Evolutionary conservation across 2,113 vertebrate species (phyloP).

Genomic region (Glareola pratincola): DNA sequence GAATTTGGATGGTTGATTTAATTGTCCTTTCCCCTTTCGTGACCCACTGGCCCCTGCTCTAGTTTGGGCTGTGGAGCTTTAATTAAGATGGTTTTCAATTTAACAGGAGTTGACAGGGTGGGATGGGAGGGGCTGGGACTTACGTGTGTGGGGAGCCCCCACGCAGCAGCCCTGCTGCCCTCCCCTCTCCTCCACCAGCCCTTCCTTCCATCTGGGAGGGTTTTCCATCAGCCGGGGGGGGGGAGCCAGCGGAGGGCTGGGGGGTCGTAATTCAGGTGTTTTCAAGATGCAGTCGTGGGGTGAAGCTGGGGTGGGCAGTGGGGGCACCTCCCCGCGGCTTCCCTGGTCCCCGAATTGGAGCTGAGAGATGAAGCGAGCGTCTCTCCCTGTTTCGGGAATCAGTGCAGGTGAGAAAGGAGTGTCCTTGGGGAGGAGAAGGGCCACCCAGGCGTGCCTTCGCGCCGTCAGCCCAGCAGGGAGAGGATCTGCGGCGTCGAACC

Average conservation of each 20-base stretch:
- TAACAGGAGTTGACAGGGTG: slow-evolving; percentile 1
- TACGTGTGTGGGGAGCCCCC: not conserved
- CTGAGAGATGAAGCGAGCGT: not conserved
- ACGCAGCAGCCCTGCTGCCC: not conserved
- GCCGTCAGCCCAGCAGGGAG: accelerated
- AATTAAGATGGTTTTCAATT: slow-evolving; percentile 57
- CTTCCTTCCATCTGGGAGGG: not conserved
- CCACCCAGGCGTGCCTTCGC: accelerated
- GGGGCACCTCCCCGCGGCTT: not conserved
- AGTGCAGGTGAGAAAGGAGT: not conserved
- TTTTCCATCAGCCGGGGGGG: not conserved
- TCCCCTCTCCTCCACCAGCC: not conserved
- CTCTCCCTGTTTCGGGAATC: not conserved
- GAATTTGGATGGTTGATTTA: slow-evolving; percentile 38
- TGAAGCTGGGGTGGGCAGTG: not conserved
- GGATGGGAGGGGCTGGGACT: not conserved
- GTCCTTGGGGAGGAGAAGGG: not conserved
- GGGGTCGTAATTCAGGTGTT: not conserved
- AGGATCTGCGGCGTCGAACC: not conserved
- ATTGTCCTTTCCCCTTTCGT: slow-evolving; percentile 17
- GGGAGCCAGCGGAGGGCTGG: not conserved
- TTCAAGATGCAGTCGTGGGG: not conserved
- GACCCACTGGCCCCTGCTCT: not conserved
- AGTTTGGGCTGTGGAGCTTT: slow-evolving; percentile 17
- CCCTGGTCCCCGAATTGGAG: accelerated